These are phyloP conservation scores for Pelecanoides urinatrix DNA, from an alignment of 2,113 vertebrate species.

Conservation along the genomic window DNA sequence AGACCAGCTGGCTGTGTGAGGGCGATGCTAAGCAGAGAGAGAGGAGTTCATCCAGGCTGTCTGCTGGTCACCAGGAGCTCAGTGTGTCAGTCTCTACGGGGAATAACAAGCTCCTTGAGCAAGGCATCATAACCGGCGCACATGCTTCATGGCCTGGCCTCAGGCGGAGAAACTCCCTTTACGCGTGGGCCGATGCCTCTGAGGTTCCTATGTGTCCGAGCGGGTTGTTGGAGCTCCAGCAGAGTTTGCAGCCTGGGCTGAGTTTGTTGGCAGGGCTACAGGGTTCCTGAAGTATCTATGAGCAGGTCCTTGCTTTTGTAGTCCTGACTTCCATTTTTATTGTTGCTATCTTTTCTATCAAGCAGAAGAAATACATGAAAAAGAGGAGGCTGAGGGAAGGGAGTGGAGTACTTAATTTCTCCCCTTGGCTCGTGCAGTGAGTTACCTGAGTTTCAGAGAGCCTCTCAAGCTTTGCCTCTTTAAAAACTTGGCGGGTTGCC, in stretches of 20 bases:
- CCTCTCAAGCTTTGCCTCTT: neutral
- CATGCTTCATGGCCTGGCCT: neutral
- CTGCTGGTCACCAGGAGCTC: constrained; percentile 21
- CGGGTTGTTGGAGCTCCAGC: neutral
- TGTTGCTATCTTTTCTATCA: neutral
- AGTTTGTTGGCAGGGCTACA: neutral
- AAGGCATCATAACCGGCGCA: rapidly evolving
- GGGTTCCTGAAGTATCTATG: neutral
- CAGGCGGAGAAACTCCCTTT: neutral
- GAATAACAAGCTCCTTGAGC: neutral
- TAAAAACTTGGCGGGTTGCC: neutral
- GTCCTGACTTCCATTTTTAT: neutral
- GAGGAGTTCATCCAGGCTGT: neutral
- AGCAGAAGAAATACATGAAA: neutral
- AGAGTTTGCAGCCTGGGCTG: neutral
- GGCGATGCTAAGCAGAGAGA: neutral
- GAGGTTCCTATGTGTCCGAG: neutral
- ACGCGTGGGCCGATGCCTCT: neutral
- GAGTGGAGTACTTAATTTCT: neutral
- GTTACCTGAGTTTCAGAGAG: neutral
- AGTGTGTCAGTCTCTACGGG: neutral
- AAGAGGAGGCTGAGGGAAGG: neutral
- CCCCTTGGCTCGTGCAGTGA: rapidly evolving
- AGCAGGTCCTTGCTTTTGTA: neutral
- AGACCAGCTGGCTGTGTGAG: constrained; percentile 31